phyloP scores from a whole-genome alignment of 35 echinoderm and acorn worm species.

The Ophiothrix spiculata region DNA sequence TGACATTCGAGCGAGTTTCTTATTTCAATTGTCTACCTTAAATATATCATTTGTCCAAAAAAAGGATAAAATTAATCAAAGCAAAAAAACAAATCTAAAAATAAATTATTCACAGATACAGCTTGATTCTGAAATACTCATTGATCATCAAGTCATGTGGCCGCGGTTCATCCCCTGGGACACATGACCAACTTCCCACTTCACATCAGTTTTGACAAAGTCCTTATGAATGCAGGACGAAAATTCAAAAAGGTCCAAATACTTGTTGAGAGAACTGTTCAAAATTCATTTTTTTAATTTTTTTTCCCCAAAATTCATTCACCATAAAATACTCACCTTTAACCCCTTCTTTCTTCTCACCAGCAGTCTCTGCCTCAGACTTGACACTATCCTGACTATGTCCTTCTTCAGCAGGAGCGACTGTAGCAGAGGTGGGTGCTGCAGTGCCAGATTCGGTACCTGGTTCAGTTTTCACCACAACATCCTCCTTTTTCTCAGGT shows the following conservation, averaged over 20 bases:
- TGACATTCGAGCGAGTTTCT: too few species aligned
- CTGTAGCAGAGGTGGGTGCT: not conserved
- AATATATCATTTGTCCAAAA: too few species aligned
- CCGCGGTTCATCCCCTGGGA: not conserved
- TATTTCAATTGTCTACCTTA: too few species aligned
- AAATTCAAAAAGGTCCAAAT: too few species aligned
- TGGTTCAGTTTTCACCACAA: constrained; percentile 21
- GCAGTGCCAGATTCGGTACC: constrained; percentile 37
- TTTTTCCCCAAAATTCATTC: not conserved
- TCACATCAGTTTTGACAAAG: not conserved
- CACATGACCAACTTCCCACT: not conserved
- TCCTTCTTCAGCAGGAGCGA: not conserved
- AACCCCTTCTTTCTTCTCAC: not conserved
- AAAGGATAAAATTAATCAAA: too few species aligned
- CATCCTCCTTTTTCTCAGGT: constrained; percentile 20
- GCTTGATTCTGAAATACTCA: too few species aligned
- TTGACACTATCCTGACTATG: not conserved
- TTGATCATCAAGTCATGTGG: not conserved
- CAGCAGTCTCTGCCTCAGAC: not conserved
- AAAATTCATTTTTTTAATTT: not conserved
- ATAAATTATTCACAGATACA: too few species aligned
- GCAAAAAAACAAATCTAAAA: too few species aligned
- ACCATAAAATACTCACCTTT: not conserved
- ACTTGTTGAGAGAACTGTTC: too few species aligned
- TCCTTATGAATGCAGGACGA: not conserved